Evolutionary conservation across 1,140 invertebrate genomes (phyloP).

Genomic region (Atta texana): DNA sequence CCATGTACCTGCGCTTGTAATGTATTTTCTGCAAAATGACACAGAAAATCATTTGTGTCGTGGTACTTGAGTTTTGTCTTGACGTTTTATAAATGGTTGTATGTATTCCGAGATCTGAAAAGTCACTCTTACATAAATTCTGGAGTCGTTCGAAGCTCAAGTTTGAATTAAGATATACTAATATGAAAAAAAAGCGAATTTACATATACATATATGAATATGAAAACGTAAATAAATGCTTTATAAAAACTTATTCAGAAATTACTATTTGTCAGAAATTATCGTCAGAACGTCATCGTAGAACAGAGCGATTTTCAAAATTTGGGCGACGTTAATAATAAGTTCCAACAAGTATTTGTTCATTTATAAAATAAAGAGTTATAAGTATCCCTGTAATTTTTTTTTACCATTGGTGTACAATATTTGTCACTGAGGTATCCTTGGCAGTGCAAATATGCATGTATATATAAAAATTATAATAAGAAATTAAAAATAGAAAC

Average conservation of each 20-base stretch:
- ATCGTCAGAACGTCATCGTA: too few species aligned
- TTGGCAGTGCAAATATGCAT: too few species aligned
- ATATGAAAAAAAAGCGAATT: not conserved
- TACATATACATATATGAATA: not conserved
- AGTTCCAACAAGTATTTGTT: too few species aligned
- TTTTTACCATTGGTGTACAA: too few species aligned
- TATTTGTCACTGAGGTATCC: too few species aligned
- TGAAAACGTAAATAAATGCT: not conserved
- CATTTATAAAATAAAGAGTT: too few species aligned
- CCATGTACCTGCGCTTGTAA: not conserved
- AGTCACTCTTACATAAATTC: conserved; percentile 1
- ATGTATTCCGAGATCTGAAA: not conserved
- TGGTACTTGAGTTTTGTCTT: conserved; percentile 4
- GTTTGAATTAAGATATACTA: not conserved
- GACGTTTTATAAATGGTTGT: conserved; percentile 28
- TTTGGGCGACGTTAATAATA: too few species aligned
- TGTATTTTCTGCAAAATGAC: conserved; percentile 19
- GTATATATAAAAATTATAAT: too few species aligned
- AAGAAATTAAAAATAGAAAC: too few species aligned
- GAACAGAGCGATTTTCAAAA: too few species aligned
- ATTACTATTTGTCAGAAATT: not conserved
- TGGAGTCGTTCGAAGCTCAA: not conserved
- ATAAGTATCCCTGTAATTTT: too few species aligned
- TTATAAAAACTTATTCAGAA: not conserved
- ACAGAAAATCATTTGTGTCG: conserved; percentile 3